Percentiles rank a stretch among this genome's conserved stretches.
Conservation (phyloP, 1,140 invertebrate genomes). For the Prorops nasuta region DNA sequence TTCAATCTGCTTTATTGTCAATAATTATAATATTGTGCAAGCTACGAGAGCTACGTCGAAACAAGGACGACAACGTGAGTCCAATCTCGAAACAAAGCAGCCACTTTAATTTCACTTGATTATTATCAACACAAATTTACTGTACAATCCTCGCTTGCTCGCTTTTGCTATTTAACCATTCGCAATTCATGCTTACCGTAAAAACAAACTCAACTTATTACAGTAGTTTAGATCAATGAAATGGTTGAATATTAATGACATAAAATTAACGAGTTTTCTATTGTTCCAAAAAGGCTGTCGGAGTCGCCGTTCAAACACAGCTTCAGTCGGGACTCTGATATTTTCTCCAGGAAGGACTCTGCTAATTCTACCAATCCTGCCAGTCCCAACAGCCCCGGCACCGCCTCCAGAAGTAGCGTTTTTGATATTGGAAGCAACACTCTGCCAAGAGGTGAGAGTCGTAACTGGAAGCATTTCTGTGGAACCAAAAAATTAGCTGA, state of each 20-base stretch:
- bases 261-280: too few relatives aligned
- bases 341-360: slow-evolving; percentile 40
- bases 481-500: neutral
- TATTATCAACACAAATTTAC: too few relatives aligned
- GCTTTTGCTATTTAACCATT: too few relatives aligned
- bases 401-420: slow-evolving; percentile 42
- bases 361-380: slow-evolving; percentile 31
- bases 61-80: slow-evolving; percentile 54
- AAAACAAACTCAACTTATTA: too few relatives aligned
- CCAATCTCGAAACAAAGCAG: slow-evolving; percentile 13
- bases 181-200: too few relatives aligned
- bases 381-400: slow-evolving; percentile 29
- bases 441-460: slow-evolving; percentile 62
- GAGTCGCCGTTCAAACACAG: slow-evolving; percentile 49
- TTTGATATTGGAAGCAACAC: slow-evolving; percentile 55
- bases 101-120: too few relatives aligned
- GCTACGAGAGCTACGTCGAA: slow-evolving; percentile 53
- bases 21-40: slow-evolving; percentile 41
- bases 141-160: too few relatives aligned
- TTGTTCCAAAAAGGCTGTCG: slow-evolving; percentile 42
- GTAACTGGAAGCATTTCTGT: neutral
- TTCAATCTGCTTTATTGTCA: neutral
- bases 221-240: too few relatives aligned
- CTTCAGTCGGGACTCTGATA: slow-evolving; percentile 42
- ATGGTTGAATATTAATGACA: too few relatives aligned